Percentiles rank a stretch among this genome's conserved stretches.
Conservation (phyloP, 2,888 invertebrate species). For the Meiosimyza decipiens region DNA sequence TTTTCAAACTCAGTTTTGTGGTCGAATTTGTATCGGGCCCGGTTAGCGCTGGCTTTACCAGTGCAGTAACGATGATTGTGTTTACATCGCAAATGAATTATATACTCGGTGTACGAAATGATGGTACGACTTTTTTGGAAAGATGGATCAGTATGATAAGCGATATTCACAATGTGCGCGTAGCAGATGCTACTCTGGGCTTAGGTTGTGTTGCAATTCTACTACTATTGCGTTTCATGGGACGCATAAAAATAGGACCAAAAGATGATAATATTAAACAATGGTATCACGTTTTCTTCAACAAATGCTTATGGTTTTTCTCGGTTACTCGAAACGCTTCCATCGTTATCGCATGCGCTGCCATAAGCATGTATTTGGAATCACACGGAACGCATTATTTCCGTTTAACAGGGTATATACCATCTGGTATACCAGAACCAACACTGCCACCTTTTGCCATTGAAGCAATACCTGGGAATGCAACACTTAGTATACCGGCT, state of each 20-base stretch:
- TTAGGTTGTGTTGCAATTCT: constrained; percentile 78
- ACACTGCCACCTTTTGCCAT: constrained; percentile 75
- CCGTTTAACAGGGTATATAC: constrained; percentile 76
- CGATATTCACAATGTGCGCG: constrained; percentile 74
- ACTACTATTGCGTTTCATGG: constrained; percentile 79
- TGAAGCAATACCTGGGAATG: constrained; percentile 54
- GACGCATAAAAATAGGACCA: constrained; percentile 73
- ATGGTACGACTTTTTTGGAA: constrained; percentile 80
- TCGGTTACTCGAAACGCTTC: constrained; percentile 84
- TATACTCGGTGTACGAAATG: constrained; percentile 77
- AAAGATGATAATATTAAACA: constrained; percentile 57
- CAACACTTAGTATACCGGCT: constrained; percentile 44
- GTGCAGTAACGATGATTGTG: constrained; percentile 89
- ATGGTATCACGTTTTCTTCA: constrained; percentile 70
- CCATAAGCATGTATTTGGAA: constrained; percentile 73
- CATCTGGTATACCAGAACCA: constrained; percentile 76
- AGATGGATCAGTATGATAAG: constrained; percentile 80
- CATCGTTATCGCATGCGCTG: constrained; percentile 77
- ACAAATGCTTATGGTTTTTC: constrained; percentile 77
- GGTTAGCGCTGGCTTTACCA: constrained; percentile 89
- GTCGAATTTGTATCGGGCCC: constrained; percentile 92
- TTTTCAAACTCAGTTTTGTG: constrained; percentile 85
- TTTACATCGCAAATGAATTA: constrained; percentile 88
- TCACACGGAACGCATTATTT: constrained; percentile 68
- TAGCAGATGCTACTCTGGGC: constrained; percentile 82